Evolutionary conservation across 2,113 vertebrate species (phyloP).

Genomic region (Labrus mixtus): DNA sequence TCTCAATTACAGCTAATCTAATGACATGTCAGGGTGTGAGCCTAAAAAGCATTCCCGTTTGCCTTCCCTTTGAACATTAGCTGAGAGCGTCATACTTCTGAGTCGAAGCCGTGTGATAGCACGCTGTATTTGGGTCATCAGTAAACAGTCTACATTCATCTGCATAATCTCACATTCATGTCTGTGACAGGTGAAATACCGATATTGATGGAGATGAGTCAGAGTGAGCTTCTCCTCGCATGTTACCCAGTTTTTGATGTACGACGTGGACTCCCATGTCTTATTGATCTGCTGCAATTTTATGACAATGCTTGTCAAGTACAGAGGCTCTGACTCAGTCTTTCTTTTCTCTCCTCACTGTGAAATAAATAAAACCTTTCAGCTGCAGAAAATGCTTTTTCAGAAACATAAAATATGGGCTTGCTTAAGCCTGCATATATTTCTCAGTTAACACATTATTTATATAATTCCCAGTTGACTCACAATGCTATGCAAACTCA

Average conservation of each 20-base stretch:
- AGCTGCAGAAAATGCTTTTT: not conserved
- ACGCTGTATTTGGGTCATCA: not conserved
- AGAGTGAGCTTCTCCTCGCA: not conserved
- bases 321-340: not conserved
- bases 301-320: constrained; percentile 5
- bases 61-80: constrained; percentile 37
- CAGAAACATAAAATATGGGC: not conserved
- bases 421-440: not conserved
- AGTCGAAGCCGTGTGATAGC: constrained; percentile 23
- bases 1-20: constrained; percentile 73
- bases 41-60: constrained; percentile 53
- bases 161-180: not conserved
- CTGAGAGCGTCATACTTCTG: constrained; percentile 18
- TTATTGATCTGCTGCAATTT: constrained; percentile 6
- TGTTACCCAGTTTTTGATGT: not conserved
- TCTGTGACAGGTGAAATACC: constrained; percentile 15
- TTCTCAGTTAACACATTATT: constrained; percentile 10
- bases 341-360: not conserved
- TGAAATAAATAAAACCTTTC: not conserved
- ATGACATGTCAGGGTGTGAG: constrained; percentile 56
- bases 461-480: constrained; percentile 22
- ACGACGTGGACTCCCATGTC: not conserved
- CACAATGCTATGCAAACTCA: constrained; percentile 10
- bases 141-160: not conserved
- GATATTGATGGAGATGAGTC: constrained; percentile 4